Base-by-base conservation (phyloP, 2,113 vertebrate genomes). In the Nibea coibor region DNA sequence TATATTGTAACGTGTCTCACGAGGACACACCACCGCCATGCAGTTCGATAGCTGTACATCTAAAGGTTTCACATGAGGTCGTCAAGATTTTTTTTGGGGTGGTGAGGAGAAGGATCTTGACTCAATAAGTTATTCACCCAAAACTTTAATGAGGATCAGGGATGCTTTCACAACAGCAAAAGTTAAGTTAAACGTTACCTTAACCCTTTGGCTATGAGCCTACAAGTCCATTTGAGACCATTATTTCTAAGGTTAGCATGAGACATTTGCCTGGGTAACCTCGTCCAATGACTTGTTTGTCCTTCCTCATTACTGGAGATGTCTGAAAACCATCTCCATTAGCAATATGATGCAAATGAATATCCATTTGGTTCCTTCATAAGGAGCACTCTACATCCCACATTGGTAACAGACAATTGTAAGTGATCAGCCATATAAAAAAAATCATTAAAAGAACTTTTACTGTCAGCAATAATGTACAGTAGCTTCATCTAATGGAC, bases 381-480 rank as follows among this genome's bases (percentile, higher is more conserved):
- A 85, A 83, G 58, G 63, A 86, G 68, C 56, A 26, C 54, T 81
- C 69, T 61, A 65, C 56, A 80, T 72, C 77, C 75, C 71, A 72
- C 65, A 86, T 56, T 69, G 72, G 48, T 85, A 84, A 86, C 1
- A 80, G 20, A 88, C 16, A 75, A 82, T 85, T 77, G 53, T 79
- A 75, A 82, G 62, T 1, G 59, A 80, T 84, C 85, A 91, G 87
- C 91, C 90, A 90, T 89, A 24, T 74, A 39, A 80, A 81, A 83
- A 85, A 68, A 31, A 31, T 56, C 65, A 80, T 76, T 45, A 72
- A 73, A 85, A 17, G 45, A 78, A 83, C 76, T 17, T 63, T 87
- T 81, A 73, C 57, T 85, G 73, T 87, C 89, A 93, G 93, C 93
- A 93, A 94, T 93, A 94, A 94, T 93, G 90, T 92, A 93, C 89